phyloP scores from a whole-genome alignment of 2,113 vertebrate species.

The Chascanopsetta lugubris region DNA sequence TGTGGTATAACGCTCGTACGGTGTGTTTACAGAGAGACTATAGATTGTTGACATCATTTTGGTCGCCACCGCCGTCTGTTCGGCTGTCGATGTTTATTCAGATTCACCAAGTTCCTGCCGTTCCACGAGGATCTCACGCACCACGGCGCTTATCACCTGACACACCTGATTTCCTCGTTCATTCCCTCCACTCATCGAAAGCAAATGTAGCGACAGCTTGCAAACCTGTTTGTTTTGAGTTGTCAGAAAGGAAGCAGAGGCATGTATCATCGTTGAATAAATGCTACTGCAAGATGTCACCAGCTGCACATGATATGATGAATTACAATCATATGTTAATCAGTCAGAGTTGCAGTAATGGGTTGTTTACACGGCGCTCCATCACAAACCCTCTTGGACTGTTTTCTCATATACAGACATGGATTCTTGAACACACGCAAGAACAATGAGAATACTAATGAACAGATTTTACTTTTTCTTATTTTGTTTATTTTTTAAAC shows the following conservation, averaged over 20 bases:
- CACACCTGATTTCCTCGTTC: constrained; percentile 74
- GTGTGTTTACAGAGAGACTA: neutral
- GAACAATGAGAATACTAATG: constrained; percentile 53
- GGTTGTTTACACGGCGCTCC: constrained; percentile 74
- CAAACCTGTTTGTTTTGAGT: constrained; percentile 76
- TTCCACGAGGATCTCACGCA: constrained; percentile 54
- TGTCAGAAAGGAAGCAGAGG: constrained; percentile 73
- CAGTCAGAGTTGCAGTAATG: constrained; percentile 71
- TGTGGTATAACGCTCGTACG: neutral
- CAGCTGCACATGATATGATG: constrained; percentile 76
- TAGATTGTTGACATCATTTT: constrained; percentile 5
- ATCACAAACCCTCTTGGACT: constrained; percentile 60
- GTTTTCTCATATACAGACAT: constrained; percentile 51
- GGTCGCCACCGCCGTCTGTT: constrained; percentile 22
- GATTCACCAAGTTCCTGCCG: constrained; percentile 40
- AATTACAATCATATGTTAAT: constrained; percentile 82
- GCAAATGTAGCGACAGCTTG: constrained; percentile 70
- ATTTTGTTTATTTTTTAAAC: constrained; percentile 48
- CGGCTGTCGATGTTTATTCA: constrained; percentile 41
- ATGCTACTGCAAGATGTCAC: constrained; percentile 76
- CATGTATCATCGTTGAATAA: constrained; percentile 75
- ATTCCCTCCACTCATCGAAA: constrained; percentile 66
- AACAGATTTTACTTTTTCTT: constrained; percentile 18
- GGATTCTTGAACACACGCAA: constrained; percentile 58
- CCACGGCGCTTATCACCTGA: constrained; percentile 72